Conservation (phyloP, 2,113 vertebrate genomes). For the Poecilia latipinna region DNA sequence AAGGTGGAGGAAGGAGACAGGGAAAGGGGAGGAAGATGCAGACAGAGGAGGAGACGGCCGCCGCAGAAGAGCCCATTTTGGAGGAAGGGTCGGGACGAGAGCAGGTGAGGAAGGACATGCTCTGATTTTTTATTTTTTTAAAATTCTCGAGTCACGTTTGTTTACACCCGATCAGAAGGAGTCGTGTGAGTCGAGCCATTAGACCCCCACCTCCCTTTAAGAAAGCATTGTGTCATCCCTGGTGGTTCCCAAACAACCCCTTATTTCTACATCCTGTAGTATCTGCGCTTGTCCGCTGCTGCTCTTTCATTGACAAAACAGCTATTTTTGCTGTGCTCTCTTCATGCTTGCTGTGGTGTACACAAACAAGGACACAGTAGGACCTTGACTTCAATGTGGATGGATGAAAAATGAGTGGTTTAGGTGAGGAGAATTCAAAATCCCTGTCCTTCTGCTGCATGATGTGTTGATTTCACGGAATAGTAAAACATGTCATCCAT, state of each 20-base stretch:
- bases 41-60: constrained; percentile 78
- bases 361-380: constrained; percentile 49
- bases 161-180: not conserved
- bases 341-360: not conserved
- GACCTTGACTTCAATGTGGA: constrained; percentile 39
- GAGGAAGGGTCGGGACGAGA: constrained; percentile 77
- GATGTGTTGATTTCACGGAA: constrained; percentile 7
- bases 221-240: constrained; percentile 4
- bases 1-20: constrained; percentile 55
- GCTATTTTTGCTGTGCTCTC: not conserved
- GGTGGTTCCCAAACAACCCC: constrained; percentile 14
- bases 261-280: not conserved
- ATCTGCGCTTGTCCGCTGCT: no score
- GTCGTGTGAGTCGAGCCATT: not conserved
- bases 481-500: constrained; percentile 20
- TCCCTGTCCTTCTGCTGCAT: not conserved
- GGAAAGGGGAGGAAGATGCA: constrained; percentile 65
- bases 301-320: not conserved
- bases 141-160: not conserved
- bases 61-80: constrained; percentile 78
- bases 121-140: no score
- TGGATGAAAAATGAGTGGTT: not conserved
- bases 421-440: no score
- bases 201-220: not conserved
- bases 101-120: constrained; percentile 67